Evolutionary conservation across 2,797 vertebrate genomes (phyloP).

Genomic region (Trachurus trachurus): DNA sequence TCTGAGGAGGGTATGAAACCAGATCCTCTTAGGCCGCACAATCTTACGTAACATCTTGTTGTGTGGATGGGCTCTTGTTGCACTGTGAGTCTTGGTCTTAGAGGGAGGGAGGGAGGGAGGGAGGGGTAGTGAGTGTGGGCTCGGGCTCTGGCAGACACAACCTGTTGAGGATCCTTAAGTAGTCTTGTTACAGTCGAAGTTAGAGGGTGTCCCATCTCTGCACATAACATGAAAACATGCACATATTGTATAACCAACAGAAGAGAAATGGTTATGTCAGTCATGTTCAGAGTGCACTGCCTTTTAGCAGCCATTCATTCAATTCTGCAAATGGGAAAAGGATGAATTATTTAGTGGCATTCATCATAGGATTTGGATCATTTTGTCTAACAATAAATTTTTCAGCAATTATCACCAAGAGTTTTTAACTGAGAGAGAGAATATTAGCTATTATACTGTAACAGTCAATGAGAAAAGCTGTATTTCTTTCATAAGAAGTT

Average conservation of each 20-base stretch:
- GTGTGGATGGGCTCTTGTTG: slow-evolving; percentile 45
- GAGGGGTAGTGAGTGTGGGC: slow-evolving; percentile 19
- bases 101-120: neutral
- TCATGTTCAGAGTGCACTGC: neutral
- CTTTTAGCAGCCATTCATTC: neutral
- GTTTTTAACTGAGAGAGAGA: neutral
- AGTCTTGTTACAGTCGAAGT: slow-evolving; percentile 2
- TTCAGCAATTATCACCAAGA: neutral
- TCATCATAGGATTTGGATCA: no score
- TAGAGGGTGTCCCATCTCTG: slow-evolving; percentile 1
- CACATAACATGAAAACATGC: slow-evolving; percentile 16
- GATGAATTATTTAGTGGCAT: neutral
- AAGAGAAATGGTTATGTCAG: slow-evolving; percentile 7
- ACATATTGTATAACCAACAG: neutral
- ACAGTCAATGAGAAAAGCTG: no score
- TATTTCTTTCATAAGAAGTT: no score
- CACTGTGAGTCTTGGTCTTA: slow-evolving; percentile 14
- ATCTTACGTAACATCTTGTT: slow-evolving; percentile 60
- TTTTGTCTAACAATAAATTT: neutral
- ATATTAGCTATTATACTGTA: neutral
- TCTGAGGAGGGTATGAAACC: slow-evolving; percentile 40
- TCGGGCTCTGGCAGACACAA: slow-evolving; percentile 3
- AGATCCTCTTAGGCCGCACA: slow-evolving; percentile 38
- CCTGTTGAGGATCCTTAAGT: neutral
- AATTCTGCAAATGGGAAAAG: neutral